A percentile compares a stretch with the other conserved stretches of the same genome.
Evolutionary conservation across 2,888 invertebrate species (phyloP).

Genomic region (Aelia acuminata): DNA sequence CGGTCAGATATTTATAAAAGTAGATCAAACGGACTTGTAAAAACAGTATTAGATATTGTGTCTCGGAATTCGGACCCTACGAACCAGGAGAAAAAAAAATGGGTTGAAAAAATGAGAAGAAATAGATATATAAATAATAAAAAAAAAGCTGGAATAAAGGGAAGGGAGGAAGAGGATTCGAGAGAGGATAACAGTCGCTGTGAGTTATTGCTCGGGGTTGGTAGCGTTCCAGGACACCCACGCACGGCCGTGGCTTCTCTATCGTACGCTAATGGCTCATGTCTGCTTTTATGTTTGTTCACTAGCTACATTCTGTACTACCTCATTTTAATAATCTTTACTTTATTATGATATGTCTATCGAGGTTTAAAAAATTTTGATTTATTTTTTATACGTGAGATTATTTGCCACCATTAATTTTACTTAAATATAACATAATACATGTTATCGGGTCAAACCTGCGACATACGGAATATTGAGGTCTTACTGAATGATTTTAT

Average conservation of each 20-base stretch:
- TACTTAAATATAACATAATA: no score
- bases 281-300: not conserved
- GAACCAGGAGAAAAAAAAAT: not conserved
- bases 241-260: conserved; percentile 8
- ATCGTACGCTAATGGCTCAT: conserved; percentile 2
- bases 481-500: no score
- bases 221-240: conserved; percentile 43
- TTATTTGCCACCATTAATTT: no score
- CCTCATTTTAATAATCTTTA: not conserved
- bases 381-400: no score
- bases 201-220: conserved; percentile 37
- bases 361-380: not conserved
- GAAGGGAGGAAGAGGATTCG: not conserved
- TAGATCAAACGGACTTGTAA: conserved; percentile 19
- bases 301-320: not conserved
- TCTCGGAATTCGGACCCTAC: not conserved
- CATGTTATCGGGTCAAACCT: no score
- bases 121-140: conserved; percentile 9
- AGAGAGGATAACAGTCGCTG: conserved; percentile 3
- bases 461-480: no score
- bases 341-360: not conserved
- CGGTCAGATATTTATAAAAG: not conserved
- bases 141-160: not conserved
- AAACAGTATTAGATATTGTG: conserved; percentile 1
- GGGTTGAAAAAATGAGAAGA: not conserved